Base-by-base conservation (phyloP, 2,113 vertebrate species). In the Rhegmatorhina hoffmannsi region DNA sequence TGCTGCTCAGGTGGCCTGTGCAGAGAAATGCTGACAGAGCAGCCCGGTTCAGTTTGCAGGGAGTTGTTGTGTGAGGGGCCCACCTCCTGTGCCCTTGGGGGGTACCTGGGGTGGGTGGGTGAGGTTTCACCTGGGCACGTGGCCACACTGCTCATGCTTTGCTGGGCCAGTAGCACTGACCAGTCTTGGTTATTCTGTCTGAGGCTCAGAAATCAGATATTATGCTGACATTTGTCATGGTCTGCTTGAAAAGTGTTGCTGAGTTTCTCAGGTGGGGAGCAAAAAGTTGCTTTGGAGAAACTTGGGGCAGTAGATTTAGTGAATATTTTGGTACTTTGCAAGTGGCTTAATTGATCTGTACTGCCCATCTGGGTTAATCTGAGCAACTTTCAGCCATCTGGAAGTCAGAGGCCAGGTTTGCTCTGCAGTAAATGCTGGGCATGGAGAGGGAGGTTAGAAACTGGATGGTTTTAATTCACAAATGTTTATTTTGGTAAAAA, bases 11-110 rank as follows among this genome's bases (percentile, higher is more conserved):
- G 68, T 49, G 34, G 43, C 21, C 29, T 69, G 10, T 43, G 17
- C 53, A 4, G 3, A 62, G 60, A 28, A 19, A 6, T 59, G 76
- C 84, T 83, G 74, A 25, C 31, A 60, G 34, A 19, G 29, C 47
- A 28, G 2, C 1, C 2, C 14, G 0, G 1, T 29, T 82, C 23
- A 7, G 16, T 75, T 47, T 64, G 49, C 12, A 4, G 29, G 33
- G 40, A 0, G 33, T 36, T 0, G 1, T 26, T 84, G 50, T 84
- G 55, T 40, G 69, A 62, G 11, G 28, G 62, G 60, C 36, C 46
- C 47, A 31, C 84, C 53, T 26, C 9, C 34, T 68, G 70, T 2
- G 4, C 26, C 26, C 40, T 43, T 43, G 40, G 40, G 40, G 49
- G 53, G 31, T 44, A 9, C 47, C 69, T 89, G 28, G 78, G 23